Base-by-base conservation (phyloP, 53 echinoderm and acorn worm species). In the Holothuria scabra region DNA sequence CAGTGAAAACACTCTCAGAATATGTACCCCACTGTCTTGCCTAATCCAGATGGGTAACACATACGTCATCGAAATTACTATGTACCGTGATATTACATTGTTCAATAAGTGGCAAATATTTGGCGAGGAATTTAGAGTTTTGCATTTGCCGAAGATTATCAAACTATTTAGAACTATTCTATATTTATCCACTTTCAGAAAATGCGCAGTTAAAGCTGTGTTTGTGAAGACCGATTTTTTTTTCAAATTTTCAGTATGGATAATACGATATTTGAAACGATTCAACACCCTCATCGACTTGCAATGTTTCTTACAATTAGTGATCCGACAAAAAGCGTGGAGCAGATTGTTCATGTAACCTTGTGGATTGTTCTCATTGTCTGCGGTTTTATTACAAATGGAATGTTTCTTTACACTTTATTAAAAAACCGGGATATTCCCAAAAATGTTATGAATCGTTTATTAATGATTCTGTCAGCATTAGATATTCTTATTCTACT, bases 381-480 rank as follows among this genome's bases (percentile, higher is more conserved):
- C 21, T 76, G 44, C 32, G 78, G 78, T 49, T 76, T 76, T 57
- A 11, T 30, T 14, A 76, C 78, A 22, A 76, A 76, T 29, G 78
- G 56, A 11, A 8, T 76, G 24, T 76, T 76, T 57, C 78, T 52
- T 2, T 57, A 29, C 14, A 76, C 78, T 76, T 14, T 76, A 8
- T 55, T 76, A 21, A 76, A 21, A 19, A 76, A 76, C 28, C n/a
- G n/a, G 10, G 25, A 8, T 20, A 10, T 76, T 12, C 56, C 58
- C 2, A 55, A 57, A 12, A 76, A 28, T 10, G 4, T 56, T 2
- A 76, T 76, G 57, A 76, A 76, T 57, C 78, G 78, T 76, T 56
- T 76, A 31, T 33, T 76, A 4, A 56, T 76, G 30, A 31, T 57
- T 10, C 57, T 76, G 6, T 76, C 78, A 14, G 25, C 31, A 12